Evolutionary conservation across 2,888 invertebrate genomes (phyloP), one percentile per base, ranked within the genome.

Genomic region (Ophion ventricosus): DNA sequence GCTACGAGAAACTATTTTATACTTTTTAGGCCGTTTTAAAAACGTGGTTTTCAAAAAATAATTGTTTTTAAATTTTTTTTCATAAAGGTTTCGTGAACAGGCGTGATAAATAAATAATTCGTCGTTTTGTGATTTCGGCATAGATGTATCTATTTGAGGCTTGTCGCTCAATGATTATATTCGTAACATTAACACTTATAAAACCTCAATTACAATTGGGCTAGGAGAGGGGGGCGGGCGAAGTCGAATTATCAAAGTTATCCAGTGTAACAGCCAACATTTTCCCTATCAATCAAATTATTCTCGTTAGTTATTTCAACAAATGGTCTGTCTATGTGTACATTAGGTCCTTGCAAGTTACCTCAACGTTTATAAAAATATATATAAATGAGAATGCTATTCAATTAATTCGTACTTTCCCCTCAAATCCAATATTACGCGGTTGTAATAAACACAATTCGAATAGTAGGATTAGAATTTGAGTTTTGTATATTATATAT

Each of bases 111-210:
- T 23, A 14, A 67, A 17, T 0, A 67, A 35, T 29, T 49, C 0
- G 17, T 25, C 3, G 10, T 56, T 49, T 56, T 63, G 35, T 63
- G 25, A 66, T 63, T 67, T 49, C 67, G 78, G 69, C 79, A 75
- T 74, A 35, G 61, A 59, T 74, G 83, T 66, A 70, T 73, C 20
- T 83, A 79, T 80, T 79, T 25, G 70, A 69, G 59, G 82, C 8
- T 82, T 74, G 73, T 63, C 56, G 17, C 64, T 83, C 11, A 74
- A 64, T 8, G 69, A 64, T 79, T 83, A 83, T 49, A 75, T 35
- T 75, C 11, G 57, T 83, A 74, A 79, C 70, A 70, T 79, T 70
- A 11, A 79, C 70, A 75, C 70, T 79, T 79, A 80, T 57, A 79
- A 79, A 83, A 79, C 43, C 57, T 70, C 70, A 79, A 72, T 83